Base-by-base conservation (phyloP, 1,140 invertebrate species). In the Ephestia elutella region DNA sequence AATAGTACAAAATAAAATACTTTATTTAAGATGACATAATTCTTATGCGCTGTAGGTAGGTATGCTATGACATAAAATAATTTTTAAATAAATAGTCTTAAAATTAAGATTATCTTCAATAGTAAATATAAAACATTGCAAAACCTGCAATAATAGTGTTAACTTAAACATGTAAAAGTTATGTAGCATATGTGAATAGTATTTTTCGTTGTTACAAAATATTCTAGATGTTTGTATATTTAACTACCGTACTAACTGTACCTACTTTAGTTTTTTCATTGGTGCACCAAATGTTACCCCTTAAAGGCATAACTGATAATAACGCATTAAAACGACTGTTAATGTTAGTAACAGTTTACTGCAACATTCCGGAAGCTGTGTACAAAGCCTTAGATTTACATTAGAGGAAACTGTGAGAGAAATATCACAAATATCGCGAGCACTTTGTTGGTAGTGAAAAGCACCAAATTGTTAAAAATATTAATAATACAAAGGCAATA, bases 321-420 rank as follows among this genome's bases (percentile, higher is more conserved):
- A 25, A 57, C 25, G 38, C 57, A 66, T 69, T 65, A 60, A 44
- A 56, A 66, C 63, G 71, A 75, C 68, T 77, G 78, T 80, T 82
- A 82, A 66, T 77, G 78, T 87, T 87, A 87, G 84, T 84, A 70
- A 73, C 68, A 74, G 74, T 78, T 77, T 72, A 80, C 66, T 74
- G 70, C 73, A 87, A 87, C 85, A 87, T 85, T 87, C 85, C 85
- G 82, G 66, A 83, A 87, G 85, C 85, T 86, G 85, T 87, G 65
- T 87, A 87, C 85, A 87, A 86, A 85, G 85, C 85, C 80, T 82
- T 86, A 82, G 68, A 67, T 68, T 66, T 68, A 75, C 73, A 73
- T 76, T 78, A 76, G 70, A 73, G 62, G 61, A 68, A 81, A 62
- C 59, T 66, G 66, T 72, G 61, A 78, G 38, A 44, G 5, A 32